Evolutionary conservation across 2,888 invertebrate genomes (phyloP).

Genomic region (Eilema sororculum): DNA sequence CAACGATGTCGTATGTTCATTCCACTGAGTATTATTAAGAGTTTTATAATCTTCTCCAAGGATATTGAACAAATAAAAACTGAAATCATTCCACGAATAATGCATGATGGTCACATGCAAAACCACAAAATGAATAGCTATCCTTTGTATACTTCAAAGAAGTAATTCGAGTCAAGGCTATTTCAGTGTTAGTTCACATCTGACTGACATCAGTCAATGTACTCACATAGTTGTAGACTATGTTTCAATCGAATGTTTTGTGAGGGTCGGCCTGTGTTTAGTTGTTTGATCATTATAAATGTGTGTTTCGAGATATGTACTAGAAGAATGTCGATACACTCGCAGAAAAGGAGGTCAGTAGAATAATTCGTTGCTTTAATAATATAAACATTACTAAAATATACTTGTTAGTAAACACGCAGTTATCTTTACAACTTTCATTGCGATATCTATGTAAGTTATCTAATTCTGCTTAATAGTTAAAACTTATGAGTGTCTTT

Average conservation of each 20-base stretch:
- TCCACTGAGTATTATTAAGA: no score
- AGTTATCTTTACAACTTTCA: background rate
- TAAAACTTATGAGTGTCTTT: background rate
- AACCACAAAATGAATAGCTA: background rate
- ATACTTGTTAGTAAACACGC: conserved; percentile 4
- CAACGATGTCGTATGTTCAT: no score
- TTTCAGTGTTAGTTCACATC: background rate
- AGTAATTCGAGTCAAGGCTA: background rate
- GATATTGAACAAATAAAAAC: background rate
- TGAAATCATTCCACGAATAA: background rate
- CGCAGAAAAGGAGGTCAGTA: conserved; percentile 1
- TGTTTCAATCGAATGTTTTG: background rate
- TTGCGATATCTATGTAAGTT: background rate
- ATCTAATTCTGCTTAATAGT: background rate
- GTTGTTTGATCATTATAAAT: background rate
- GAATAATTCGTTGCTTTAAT: background rate
- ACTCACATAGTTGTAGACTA: background rate
- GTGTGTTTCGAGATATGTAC: background rate
- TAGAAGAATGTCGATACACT: background rate
- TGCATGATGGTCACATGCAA: background rate
- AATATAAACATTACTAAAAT: conserved; percentile 1
- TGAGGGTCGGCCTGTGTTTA: background rate
- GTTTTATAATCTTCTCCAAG: no score
- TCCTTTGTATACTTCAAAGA: background rate
- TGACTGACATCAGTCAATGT: conserved; percentile 4